phyloP scores from a whole-genome alignment of 2,888 invertebrate species.

The Metalampra italica region DNA sequence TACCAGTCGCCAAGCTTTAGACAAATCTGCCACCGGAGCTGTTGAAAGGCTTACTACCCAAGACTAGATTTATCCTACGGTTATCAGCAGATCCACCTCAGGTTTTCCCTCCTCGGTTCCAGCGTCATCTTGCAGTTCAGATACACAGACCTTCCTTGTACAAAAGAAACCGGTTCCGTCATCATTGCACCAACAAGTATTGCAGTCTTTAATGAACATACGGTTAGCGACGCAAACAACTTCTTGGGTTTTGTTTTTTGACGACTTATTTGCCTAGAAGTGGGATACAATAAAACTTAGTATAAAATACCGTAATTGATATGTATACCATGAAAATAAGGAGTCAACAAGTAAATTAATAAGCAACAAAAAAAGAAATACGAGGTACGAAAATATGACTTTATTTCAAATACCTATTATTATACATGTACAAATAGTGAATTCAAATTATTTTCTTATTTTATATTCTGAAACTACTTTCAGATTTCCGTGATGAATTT shows the following conservation, averaged over 20 bases:
- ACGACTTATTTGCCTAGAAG: constrained; percentile 29
- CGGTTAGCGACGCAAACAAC: constrained; percentile 61
- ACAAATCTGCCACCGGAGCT: background rate
- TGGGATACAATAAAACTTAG: background rate
- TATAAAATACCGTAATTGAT: background rate
- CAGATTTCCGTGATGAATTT: background rate
- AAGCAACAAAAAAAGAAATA: too few species aligned
- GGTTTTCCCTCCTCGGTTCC: constrained; percentile 33
- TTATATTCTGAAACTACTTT: background rate
- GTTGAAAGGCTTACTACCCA: background rate
- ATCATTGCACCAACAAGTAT: constrained; percentile 72
- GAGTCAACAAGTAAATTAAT: too few species aligned
- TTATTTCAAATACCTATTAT: too few species aligned
- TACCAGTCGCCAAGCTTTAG: background rate
- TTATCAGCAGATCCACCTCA: constrained; percentile 33
- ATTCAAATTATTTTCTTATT: background rate
- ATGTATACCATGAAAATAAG: too few species aligned
- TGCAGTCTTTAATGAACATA: constrained; percentile 70
- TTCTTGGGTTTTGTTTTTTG: constrained; percentile 30
- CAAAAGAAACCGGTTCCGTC: constrained; percentile 71
- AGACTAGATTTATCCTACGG: background rate
- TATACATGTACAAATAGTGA: too few species aligned
- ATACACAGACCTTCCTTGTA: constrained; percentile 62
- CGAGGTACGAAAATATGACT: too few species aligned
- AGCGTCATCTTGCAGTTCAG: constrained; percentile 39